phyloP scores from a whole-genome alignment of 2,888 invertebrate species.

The Nomada ferruginata region DNA sequence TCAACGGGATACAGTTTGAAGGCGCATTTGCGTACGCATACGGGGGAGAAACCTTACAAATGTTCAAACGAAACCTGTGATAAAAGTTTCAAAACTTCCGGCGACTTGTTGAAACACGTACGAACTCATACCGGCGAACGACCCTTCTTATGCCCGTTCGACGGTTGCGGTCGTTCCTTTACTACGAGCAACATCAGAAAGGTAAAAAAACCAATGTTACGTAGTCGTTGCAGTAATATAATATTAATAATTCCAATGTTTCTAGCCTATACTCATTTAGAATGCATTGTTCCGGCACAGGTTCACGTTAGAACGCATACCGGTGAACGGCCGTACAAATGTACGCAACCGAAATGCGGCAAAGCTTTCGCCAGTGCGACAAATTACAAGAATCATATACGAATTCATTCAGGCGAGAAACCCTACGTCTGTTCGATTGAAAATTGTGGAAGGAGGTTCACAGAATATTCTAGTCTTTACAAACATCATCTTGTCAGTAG shows the following conservation, averaged over 20 bases:
- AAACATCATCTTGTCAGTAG: slow-evolving; percentile 86
- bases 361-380: slow-evolving; percentile 89
- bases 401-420: slow-evolving; percentile 89
- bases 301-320: slow-evolving; percentile 89
- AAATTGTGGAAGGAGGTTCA: slow-evolving; percentile 88
- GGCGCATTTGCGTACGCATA: slow-evolving; percentile 86
- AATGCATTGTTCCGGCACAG: slow-evolving; percentile 46
- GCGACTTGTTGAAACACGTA: slow-evolving; percentile 87
- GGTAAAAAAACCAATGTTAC: slow-evolving; percentile 74
- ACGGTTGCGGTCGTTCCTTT: slow-evolving; percentile 88
- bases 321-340: slow-evolving; percentile 88
- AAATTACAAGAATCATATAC: slow-evolving; percentile 89
- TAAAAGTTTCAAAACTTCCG: slow-evolving; percentile 87
- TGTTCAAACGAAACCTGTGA: slow-evolving; percentile 85
- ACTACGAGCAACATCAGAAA: slow-evolving; percentile 89
- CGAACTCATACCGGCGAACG: slow-evolving; percentile 86
- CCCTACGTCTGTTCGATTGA: slow-evolving; percentile 87
- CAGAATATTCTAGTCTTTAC: slow-evolving; percentile 89
- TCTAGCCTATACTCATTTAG: too few relatives aligned
- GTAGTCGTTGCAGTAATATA: background rate
- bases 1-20: slow-evolving; percentile 86
- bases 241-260: background rate
- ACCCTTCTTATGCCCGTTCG: slow-evolving; percentile 81
- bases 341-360: slow-evolving; percentile 86
- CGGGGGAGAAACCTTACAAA: slow-evolving; percentile 86